Evolutionary conservation across 23 tunicate species (phyloP), one percentile per base, ranked within the genome.

Genomic region (Clavelina lepadiformis): DNA sequence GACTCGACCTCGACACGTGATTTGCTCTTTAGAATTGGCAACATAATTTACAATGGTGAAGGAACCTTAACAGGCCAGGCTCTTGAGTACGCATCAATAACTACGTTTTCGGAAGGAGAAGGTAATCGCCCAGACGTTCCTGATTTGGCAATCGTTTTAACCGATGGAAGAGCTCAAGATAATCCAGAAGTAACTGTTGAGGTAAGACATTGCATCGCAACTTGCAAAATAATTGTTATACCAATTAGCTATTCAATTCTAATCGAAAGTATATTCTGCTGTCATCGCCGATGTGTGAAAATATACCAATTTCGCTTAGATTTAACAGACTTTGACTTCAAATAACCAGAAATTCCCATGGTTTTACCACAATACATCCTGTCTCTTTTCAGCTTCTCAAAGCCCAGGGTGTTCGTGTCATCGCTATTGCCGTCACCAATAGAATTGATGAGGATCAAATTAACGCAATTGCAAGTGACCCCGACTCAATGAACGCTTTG

Each of bases 161-260:
- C 97, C 28, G 97, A 89, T 37, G 97, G 97, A 30, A 69, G 74
- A 70, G 84, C 97, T 1, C 97, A 89, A 36, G 97, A 89, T 59
- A 55, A 74, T 23, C 83, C 97, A 20, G 91, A 55, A 26, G 28
- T 25, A n/a, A 62, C 73, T 21, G 97, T 67, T 5, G 51, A 33
- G 38, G 95, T 86, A 74, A 50, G 69, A 23, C 21, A n/a, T n/a
- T n/a, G n/a, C n/a, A n/a, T n/a, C n/a, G n/a, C n/a, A n/a, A n/a
- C n/a, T n/a, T n/a, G n/a, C n/a, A n/a, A n/a, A n/a, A n/a, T n/a
- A n/a, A n/a, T n/a, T n/a, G n/a, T n/a, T n/a, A n/a, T n/a, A n/a
- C n/a, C n/a, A n/a, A n/a, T n/a, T n/a, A n/a, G n/a, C n/a, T n/a
- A n/a, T n/a, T n/a, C n/a, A n/a, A n/a, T n/a, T n/a, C n/a, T n/a